phyloP scores from a whole-genome alignment of 2,797 vertebrate species.

The Champsocephalus gunnari region DNA sequence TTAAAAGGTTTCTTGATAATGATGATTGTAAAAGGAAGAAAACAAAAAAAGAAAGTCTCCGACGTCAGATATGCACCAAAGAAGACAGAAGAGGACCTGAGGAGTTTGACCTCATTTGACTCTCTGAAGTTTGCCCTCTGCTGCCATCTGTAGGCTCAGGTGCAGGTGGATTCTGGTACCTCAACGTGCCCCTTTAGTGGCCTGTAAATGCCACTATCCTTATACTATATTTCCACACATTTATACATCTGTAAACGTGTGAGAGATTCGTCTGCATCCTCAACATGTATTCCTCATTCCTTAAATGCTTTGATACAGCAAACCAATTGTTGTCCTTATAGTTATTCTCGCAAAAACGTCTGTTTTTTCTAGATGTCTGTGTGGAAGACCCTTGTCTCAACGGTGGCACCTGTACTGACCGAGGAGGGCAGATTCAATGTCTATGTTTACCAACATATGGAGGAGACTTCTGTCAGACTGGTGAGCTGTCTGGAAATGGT shows the following conservation, averaged over 20 bases:
- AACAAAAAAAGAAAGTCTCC: slow-evolving; percentile 2
- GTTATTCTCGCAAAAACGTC: background rate
- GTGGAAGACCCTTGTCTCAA: slow-evolving; percentile 91
- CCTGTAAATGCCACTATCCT: background rate
- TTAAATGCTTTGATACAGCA: background rate
- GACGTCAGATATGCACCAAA: background rate
- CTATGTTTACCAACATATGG: slow-evolving; percentile 93
- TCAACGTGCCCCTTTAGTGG: slow-evolving; percentile 5
- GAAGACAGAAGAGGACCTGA: slow-evolving; percentile 19
- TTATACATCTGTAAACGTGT: background rate
- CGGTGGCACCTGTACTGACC: slow-evolving; percentile 92
- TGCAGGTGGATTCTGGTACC: background rate
- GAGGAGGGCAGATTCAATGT: slow-evolving; percentile 79
- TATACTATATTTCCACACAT: background rate
- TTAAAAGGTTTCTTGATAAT: background rate
- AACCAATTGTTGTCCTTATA: background rate
- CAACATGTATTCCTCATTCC: background rate
- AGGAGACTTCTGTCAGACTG: slow-evolving; percentile 88
- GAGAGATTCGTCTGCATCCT: background rate
- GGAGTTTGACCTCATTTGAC: slow-evolving; percentile 11
- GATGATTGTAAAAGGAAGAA: slow-evolving; percentile 3
- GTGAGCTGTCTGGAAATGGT: slow-evolving; percentile 79
- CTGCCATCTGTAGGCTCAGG: slow-evolving; percentile 57
- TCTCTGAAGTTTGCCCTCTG: slow-evolving; percentile 44
- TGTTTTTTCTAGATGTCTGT: slow-evolving; percentile 88